These are phyloP conservation scores for Sceloporus undulatus DNA, from an alignment of 2,113 vertebrate genomes.

Conservation along the genomic window DNA sequence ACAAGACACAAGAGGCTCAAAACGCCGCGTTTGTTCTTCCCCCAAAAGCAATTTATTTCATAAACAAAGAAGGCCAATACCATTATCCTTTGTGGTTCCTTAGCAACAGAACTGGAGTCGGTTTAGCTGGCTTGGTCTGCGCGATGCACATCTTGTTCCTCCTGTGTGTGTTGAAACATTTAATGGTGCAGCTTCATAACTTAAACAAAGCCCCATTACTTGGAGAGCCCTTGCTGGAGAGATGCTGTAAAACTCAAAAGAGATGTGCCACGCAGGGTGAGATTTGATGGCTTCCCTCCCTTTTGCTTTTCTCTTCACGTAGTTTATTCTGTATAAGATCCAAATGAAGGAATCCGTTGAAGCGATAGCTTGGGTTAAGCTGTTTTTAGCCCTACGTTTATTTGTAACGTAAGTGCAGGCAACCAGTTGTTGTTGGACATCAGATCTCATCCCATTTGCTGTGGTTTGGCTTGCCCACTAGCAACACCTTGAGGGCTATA, in stretches of 20 bases:
- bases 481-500: too few species aligned
- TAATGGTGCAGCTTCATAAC: slow-evolving; percentile 23
- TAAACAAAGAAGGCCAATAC: slow-evolving; percentile 51
- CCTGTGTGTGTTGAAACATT: slow-evolving; percentile 21
- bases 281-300: not conserved
- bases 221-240: not conserved
- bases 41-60: slow-evolving; percentile 52
- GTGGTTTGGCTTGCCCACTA: too few species aligned
- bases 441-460: too few species aligned
- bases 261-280: fast-evolving
- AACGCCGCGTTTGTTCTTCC: slow-evolving; percentile 56
- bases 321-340: not conserved
- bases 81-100: slow-evolving; percentile 56
- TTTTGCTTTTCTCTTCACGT: not conserved
- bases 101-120: slow-evolving; percentile 62
- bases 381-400: not conserved
- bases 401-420: too few species aligned
- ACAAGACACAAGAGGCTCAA: slow-evolving; percentile 49
- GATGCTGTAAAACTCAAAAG: not conserved
- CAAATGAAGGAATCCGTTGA: not conserved
- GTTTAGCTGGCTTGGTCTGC: not conserved
- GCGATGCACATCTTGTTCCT: slow-evolving; percentile 15
- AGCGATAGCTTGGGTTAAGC: not conserved
- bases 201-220: slow-evolving; percentile 11
- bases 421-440: too few species aligned